Conservation (phyloP, 2,113 vertebrate species). For the Hiodon tergisus region DNA sequence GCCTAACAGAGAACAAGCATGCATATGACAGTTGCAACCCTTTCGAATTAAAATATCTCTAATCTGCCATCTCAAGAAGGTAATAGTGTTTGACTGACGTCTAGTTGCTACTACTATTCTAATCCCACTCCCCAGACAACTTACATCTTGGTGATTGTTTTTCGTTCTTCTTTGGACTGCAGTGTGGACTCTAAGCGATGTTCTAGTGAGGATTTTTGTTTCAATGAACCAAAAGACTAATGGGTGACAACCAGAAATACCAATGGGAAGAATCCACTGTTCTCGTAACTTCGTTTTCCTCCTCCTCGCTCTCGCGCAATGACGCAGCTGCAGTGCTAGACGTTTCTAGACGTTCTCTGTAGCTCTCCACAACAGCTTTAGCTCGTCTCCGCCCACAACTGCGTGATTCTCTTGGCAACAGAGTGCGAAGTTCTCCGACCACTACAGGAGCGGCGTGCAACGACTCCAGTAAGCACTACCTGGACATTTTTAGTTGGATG, state of each 20-base stretch:
- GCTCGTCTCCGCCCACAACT: slow-evolving; percentile 29
- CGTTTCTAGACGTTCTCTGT: slow-evolving; percentile 56
- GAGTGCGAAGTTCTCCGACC: not conserved
- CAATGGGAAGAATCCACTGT: not conserved
- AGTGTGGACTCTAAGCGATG: not conserved
- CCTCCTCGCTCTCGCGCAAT: slow-evolving; percentile 33
- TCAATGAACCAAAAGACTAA: not conserved
- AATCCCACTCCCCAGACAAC: slow-evolving; percentile 12
- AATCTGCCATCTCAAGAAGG: not conserved
- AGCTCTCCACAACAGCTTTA: slow-evolving; percentile 2
- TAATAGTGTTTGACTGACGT: no score
- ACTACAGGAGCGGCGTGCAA: not conserved
- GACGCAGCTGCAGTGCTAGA: slow-evolving; percentile 43
- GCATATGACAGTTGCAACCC: not conserved
- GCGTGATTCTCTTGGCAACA: not conserved
- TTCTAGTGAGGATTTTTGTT: not conserved
- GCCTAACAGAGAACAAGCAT: not conserved
- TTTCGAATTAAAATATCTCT: not conserved
- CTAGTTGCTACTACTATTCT: not conserved
- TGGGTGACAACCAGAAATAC: not conserved
- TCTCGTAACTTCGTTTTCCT: slow-evolving; percentile 33
- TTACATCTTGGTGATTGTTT: slow-evolving; percentile 24
- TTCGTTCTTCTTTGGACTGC: slow-evolving; percentile 12
- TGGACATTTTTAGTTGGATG: slow-evolving; percentile 3
- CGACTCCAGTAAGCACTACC: not conserved